Conservation (phyloP, 2,113 vertebrate species). For the Aphelocoma coerulescens region DNA sequence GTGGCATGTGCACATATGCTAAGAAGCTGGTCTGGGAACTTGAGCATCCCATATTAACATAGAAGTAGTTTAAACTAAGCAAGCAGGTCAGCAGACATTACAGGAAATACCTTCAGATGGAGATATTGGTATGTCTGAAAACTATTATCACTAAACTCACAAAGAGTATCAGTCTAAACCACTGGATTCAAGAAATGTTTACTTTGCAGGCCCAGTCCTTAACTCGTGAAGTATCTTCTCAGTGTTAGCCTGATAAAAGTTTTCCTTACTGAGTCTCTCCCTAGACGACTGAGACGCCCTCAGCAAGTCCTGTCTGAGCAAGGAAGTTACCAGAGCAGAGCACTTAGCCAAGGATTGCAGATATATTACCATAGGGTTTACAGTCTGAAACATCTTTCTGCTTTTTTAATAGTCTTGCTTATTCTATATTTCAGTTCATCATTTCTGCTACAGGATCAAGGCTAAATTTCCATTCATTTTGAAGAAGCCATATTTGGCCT, state of each 20-base stretch:
- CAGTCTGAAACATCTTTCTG: neutral
- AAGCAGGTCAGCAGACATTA: neutral
- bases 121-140: neutral
- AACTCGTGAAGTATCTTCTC: neutral
- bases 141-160: neutral
- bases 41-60: neutral
- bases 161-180: neutral
- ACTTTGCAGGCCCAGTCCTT: neutral
- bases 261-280: neutral
- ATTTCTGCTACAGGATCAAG: neutral
- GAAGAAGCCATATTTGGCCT: neutral
- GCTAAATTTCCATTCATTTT: neutral
- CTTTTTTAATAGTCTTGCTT: neutral
- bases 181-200: neutral
- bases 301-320: neutral
- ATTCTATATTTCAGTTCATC: neutral
- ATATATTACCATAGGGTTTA: neutral
- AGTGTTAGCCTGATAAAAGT: fast-evolving
- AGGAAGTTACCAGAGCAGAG: neutral
- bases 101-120: neutral
- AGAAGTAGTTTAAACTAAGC: neutral
- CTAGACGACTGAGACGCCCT: neutral
- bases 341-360: fast-evolving
- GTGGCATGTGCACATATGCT: neutral
- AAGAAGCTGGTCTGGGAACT: neutral